Conservation (phyloP, 2,113 vertebrate genomes). For the Rhipidura dahli region DNA sequence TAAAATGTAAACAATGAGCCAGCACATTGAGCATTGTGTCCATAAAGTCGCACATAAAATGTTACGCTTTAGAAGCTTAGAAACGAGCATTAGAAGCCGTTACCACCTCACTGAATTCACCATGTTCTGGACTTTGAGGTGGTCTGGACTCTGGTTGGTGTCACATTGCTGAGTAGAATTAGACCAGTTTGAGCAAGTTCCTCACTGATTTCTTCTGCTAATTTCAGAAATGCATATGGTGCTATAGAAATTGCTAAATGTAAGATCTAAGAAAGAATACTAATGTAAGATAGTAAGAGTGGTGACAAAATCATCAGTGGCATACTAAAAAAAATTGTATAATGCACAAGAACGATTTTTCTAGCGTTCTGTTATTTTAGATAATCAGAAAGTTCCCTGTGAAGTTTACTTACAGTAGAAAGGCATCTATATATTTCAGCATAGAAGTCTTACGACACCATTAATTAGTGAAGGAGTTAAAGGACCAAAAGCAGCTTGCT, state of each 20-base stretch:
- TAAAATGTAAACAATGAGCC: neutral
- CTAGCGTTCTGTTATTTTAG: neutral
- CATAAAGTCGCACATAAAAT: neutral
- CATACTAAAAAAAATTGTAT: neutral
- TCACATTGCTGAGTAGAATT: neutral
- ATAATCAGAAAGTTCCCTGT: neutral
- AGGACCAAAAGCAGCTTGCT: neutral
- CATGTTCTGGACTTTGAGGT: neutral
- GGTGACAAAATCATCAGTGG: neutral
- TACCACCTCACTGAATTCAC: neutral
- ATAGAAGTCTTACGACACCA: neutral
- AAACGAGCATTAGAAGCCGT: neutral
- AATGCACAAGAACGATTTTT: neutral
- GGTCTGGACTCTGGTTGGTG: too few relatives aligned
- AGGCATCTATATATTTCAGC: neutral
- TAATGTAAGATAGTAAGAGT: neutral
- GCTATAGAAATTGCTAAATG: neutral
- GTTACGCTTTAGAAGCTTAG: neutral
- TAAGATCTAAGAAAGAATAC: neutral
- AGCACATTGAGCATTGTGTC: rapidly evolving
- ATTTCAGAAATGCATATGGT: neutral
- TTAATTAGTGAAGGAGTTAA: neutral
- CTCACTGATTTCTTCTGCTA: neutral
- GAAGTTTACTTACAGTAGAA: neutral
- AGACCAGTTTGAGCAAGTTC: neutral